Evolutionary conservation across 92 coral and sea anemone genomes (phyloP).

Genomic region (Phenganax stokvisi): DNA sequence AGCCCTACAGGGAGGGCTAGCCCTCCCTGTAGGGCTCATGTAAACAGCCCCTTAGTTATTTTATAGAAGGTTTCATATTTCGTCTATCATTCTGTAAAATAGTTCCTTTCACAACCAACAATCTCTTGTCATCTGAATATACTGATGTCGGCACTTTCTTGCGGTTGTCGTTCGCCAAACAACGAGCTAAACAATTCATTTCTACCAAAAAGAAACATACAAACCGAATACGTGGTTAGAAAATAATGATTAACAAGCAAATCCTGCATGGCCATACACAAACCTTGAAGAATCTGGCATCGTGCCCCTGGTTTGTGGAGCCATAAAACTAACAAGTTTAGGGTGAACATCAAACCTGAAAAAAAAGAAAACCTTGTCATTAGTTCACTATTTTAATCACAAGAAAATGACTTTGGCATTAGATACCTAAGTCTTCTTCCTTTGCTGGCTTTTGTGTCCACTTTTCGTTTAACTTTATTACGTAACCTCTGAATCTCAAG

Average conservation of each 20-base stretch:
- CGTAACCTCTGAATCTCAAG: slow-evolving; percentile 86
- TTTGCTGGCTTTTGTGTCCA: slow-evolving; percentile 91
- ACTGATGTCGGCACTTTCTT: slow-evolving; percentile 51
- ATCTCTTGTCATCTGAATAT: slow-evolving; percentile 57
- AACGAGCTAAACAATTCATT: slow-evolving; percentile 86
- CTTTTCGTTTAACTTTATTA: slow-evolving; percentile 71
- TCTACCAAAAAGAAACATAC: slow-evolving; percentile 43
- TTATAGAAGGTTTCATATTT: neutral
- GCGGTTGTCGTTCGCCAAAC: slow-evolving; percentile 68
- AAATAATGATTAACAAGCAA: neutral
- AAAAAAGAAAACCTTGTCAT: too few relatives aligned
- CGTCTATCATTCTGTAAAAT: neutral
- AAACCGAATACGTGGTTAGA: neutral
- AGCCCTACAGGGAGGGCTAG: too few relatives aligned
- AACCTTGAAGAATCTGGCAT: slow-evolving; percentile 87
- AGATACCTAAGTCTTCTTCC: slow-evolving; percentile 77
- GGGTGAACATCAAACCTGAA: slow-evolving; percentile 75
- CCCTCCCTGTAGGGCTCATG: neutral
- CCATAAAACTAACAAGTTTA: slow-evolving; percentile 89
- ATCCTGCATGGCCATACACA: neutral
- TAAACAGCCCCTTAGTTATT: too few relatives aligned
- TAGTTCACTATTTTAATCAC: neutral
- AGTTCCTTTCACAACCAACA: neutral
- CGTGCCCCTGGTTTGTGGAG: slow-evolving; percentile 74
- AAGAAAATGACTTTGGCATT: neutral